Evolutionary conservation across 2,113 vertebrate genomes (phyloP).

Genomic region (Serilophus lunatus): DNA sequence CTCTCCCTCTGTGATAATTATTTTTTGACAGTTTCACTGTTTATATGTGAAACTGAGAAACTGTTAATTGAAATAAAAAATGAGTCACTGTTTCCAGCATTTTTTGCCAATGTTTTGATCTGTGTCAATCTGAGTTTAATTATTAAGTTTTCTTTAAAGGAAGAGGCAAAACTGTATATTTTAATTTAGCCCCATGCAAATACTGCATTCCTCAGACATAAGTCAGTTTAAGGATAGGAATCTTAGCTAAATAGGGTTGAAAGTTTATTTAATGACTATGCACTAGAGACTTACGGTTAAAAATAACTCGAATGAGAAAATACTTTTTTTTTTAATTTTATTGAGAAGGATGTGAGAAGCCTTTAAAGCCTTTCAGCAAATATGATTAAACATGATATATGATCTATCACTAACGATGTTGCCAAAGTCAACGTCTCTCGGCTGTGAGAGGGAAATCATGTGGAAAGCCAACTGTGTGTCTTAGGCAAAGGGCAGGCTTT

Average conservation of each 20-base stretch:
- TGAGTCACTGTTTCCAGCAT: constrained; percentile 74
- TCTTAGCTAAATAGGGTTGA: not conserved
- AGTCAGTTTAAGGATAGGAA: not conserved
- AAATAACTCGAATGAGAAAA: constrained; percentile 13
- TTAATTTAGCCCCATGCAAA: not conserved
- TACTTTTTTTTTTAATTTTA: not conserved
- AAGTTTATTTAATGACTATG: not conserved
- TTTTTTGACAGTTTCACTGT: constrained; percentile 77
- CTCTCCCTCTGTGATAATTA: constrained; percentile 68
- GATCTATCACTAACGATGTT: constrained; percentile 57
- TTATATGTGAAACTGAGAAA: constrained; percentile 76
- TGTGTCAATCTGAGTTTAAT: constrained; percentile 75
- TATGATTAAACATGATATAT: constrained; percentile 43
- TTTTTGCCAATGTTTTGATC: constrained; percentile 77
- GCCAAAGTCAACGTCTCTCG: constrained; percentile 55
- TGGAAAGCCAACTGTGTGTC: constrained; percentile 59
- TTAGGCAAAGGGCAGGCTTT: constrained; percentile 48
- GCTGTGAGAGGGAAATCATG: constrained; percentile 45
- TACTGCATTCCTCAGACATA: not conserved
- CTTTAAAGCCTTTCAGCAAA: constrained; percentile 56
- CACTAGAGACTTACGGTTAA: not conserved
- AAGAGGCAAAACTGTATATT: constrained; percentile 46
- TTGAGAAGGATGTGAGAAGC: not conserved
- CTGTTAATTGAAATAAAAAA: constrained; percentile 78
- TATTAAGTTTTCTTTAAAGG: constrained; percentile 66